Conservation (phyloP, 2,797 vertebrate species). For the Sebastes flavidus region DNA sequence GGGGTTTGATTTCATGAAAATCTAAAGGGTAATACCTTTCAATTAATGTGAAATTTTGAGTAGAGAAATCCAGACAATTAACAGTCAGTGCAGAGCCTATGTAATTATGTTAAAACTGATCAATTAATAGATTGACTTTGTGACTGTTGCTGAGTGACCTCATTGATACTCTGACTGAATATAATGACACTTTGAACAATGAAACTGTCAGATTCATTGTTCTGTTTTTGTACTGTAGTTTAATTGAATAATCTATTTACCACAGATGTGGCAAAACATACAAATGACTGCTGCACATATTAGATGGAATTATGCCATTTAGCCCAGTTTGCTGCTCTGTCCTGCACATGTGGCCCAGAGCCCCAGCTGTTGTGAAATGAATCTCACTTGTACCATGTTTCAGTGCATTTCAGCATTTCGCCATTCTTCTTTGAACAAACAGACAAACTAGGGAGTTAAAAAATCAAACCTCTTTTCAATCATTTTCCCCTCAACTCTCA, state of each 20-base stretch:
- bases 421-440: neutral
- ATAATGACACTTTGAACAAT: constrained; percentile 34
- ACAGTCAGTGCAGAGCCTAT: neutral
- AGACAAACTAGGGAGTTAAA: neutral
- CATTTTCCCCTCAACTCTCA: neutral
- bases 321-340: constrained; percentile 2
- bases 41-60: neutral
- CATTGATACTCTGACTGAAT: neutral
- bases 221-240: constrained; percentile 1
- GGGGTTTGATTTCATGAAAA: neutral
- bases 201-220: constrained; percentile 13
- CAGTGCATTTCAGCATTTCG: neutral
- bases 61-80: neutral
- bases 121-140: constrained; percentile 19
- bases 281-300: neutral
- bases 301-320: constrained; percentile 21
- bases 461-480: neutral
- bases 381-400: neutral
- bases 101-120: constrained; percentile 4
- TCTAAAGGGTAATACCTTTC: neutral
- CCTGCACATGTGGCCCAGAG: constrained; percentile 20
- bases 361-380: constrained; percentile 18
- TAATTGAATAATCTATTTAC: constrained; percentile 14
- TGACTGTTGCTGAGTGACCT: neutral
- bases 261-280: neutral